Evolutionary conservation across 2,797 vertebrate genomes (phyloP), one percentile per base, ranked within the genome.

Genomic region (Glossophaga mutica): DNA sequence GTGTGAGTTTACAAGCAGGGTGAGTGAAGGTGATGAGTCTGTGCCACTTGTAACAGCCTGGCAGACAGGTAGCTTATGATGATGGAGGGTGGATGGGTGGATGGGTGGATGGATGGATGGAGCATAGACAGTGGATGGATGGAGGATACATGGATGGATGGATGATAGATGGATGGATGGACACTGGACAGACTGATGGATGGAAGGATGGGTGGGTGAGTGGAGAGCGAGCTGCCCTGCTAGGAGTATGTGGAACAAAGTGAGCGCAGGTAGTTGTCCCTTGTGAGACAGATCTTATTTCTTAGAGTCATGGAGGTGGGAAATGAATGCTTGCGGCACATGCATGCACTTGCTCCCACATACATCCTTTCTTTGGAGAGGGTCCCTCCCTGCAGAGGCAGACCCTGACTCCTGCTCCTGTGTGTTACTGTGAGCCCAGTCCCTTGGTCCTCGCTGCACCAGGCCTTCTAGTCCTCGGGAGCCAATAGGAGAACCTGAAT

Each of bases 351-450:
- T 24, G 55, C 42, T 39, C 77, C n/a, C 44, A 15, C 50, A 71
- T 44, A 7, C n/a, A 5, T 0, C 26, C 15, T 39, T 34, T 44
- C 71, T 50, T 65, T 22, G 78, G 83, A 10, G 14, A 4, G 24
- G 34, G 19, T 39, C 12, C 48, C 62, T 46, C 10, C 9, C 39
- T 21, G 2, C 7, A 3, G 73, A 87, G 82, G 50, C 65, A 22
- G 34, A 19, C 50, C 39, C 18, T 5, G 14, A 59, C 1, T 26
- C 14, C 18, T 42, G 46, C 32, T 34, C 21, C 62, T 46, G 9
- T n/a, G n/a, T 1, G 0, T 65, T 3, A 65, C 32, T 21, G 0
- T 1, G 6, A 48, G 26, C 67, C 67, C 3, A 15, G 34, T 21
- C 14, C 4, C 87, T 48, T 16, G 21, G 52, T 5, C 42, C 78